These are phyloP conservation scores for Heterocephalus glaber DNA, from an alignment of 2,113 vertebrate genomes.

Conservation along the genomic window DNA sequence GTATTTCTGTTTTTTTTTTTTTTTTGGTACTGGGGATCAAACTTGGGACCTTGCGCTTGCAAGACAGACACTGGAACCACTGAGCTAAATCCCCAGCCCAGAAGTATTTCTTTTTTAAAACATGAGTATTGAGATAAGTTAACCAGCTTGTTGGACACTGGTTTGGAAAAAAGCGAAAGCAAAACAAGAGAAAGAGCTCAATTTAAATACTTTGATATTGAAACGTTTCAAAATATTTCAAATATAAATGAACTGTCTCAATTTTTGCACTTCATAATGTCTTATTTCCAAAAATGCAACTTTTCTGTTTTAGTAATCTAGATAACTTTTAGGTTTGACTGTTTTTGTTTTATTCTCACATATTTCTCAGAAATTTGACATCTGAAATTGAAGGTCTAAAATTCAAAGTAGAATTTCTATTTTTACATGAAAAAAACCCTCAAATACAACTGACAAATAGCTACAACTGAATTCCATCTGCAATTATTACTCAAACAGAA, in stretches of 20 bases:
- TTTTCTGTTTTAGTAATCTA: neutral
- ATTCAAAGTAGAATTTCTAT: neutral
- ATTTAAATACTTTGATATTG: neutral
- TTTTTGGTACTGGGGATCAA: no score
- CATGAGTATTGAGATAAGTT: neutral
- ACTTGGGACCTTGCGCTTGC: no score
- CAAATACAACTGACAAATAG: neutral
- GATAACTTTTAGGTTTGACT: neutral
- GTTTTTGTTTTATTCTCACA: neutral
- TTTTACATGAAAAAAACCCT: neutral
- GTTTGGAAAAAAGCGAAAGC: neutral
- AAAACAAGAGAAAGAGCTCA: neutral
- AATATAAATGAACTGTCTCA: neutral
- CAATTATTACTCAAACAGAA: neutral
- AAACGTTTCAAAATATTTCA: neutral
- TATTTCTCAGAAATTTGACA: conserved; percentile 28
- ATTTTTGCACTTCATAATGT: neutral
- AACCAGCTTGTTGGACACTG: neutral
- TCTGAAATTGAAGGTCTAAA: neutral
- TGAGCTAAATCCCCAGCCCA: no score
- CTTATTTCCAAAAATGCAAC: neutral
- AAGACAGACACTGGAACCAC: no score
- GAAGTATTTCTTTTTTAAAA: neutral
- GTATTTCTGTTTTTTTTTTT: neutral
- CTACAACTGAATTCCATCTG: neutral